Base-by-base conservation (phyloP, 2,113 vertebrate species). In the Nothobranchius furzeri region DNA sequence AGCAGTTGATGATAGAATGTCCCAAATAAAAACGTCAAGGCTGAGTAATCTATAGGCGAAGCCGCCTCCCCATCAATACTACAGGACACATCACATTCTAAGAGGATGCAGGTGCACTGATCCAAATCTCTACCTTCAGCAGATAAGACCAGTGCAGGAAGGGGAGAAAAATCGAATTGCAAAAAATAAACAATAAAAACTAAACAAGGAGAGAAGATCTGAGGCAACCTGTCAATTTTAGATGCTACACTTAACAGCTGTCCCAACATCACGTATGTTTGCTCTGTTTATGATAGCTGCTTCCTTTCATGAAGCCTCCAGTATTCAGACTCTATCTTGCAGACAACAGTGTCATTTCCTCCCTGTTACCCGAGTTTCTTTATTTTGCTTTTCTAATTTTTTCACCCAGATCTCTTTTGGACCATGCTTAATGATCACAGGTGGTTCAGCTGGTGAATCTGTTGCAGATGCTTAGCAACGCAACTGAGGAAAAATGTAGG, bases 131-230 rank as follows among this genome's bases (percentile, higher is more conserved):
- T 30, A 30, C 30, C 70, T 67, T 83, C 76, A 72, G 71, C 67
- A 79, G 84, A 88, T 86, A 68, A 85, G 63, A 37, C 20, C 57
- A 2, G 76, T 63, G 83, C 56, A 76, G 78, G 70, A 80, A 75
- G 30, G 30, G 30, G 30, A 30, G 30, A 30, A 30, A 30, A 30
- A 3, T 30, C 30, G 2, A 4, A 30, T 30, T 30, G 30, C 2
- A 75, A 72, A 78, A 54, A 51, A 75, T 64, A 73, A 69, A 68
- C 79, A 88, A 90, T 82, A 86, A 40, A 40, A 8, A 8, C 37
- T 40, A 9, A 40, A 86, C 60, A 71, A 55, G 9, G 50, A 80
- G 79, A 58, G 40, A 50, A 69, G 70, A 82, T 75, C 69, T 64
- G 62, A 77, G 43, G 14, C 77, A 76, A 72, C 47, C 60, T 63